Evolutionary conservation across 2,797 vertebrate genomes (phyloP).

Genomic region (Oreochromis mossambicus): DNA sequence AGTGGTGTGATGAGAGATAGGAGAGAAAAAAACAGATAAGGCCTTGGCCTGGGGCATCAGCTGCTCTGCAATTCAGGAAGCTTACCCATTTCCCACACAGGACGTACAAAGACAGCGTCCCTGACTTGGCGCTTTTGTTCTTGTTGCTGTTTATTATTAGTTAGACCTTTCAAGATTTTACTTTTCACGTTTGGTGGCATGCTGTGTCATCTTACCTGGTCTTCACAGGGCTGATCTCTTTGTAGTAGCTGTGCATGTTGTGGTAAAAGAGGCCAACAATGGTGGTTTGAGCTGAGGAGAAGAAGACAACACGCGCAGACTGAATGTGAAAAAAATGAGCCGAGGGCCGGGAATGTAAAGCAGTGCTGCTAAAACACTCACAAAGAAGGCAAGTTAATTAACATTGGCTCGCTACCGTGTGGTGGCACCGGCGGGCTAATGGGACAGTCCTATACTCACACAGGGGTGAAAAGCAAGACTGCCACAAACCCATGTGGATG

Average conservation of each 20-base stretch:
- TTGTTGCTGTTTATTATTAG: background rate
- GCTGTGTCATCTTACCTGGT: constrained; percentile 81
- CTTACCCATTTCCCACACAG: constrained; percentile 22
- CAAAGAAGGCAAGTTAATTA: constrained; percentile 66
- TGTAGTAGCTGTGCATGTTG: constrained; percentile 86
- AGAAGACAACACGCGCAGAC: constrained; percentile 20
- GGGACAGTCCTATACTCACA: constrained; percentile 39
- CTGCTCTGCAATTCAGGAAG: constrained; percentile 50
- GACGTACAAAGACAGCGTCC: constrained; percentile 16
- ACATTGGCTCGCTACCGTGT: constrained; percentile 20
- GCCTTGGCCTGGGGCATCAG: constrained; percentile 30
- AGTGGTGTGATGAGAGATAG: constrained; percentile 67
- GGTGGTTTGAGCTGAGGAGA: constrained; percentile 83
- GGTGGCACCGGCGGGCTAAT: constrained; percentile 59
- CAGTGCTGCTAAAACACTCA: constrained; percentile 55
- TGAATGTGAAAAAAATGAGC: constrained; percentile 8
- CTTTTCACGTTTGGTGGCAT: background rate
- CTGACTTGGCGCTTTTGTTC: background rate
- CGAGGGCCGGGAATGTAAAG: constrained; percentile 61
- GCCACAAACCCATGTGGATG: constrained; percentile 17
- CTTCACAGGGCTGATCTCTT: constrained; percentile 79
- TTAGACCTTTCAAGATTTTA: background rate
- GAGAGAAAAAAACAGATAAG: constrained; percentile 60
- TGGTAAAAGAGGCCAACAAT: constrained; percentile 93
- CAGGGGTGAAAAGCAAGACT: constrained; percentile 52